Evolutionary conservation across 2,113 vertebrate species (phyloP).

Genomic region (Melanocharis versteri): DNA sequence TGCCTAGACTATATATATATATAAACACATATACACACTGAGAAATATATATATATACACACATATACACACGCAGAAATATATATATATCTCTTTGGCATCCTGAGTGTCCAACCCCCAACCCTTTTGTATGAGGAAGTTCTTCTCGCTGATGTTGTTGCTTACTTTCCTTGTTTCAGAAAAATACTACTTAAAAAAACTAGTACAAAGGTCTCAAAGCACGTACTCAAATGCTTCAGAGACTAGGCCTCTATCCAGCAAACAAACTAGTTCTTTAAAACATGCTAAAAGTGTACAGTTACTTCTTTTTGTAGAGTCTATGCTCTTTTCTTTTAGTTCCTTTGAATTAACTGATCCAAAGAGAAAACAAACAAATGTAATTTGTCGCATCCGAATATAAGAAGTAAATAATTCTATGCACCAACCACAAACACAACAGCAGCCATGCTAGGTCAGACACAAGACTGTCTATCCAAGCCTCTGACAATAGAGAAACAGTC

Average conservation of each 20-base stretch:
- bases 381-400: neutral
- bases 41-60: rapidly evolving
- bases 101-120: neutral
- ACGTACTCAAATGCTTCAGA: neutral
- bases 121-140: neutral
- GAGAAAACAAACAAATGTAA: neutral
- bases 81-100: neutral
- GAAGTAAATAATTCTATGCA: neutral
- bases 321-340: neutral
- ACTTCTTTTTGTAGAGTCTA: neutral
- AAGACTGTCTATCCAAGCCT: neutral
- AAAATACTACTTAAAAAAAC: neutral
- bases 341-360: neutral
- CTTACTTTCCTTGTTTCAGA: neutral
- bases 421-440: neutral
- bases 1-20: neutral
- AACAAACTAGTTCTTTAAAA: neutral
- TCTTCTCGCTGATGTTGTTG: neutral
- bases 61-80: rapidly evolving
- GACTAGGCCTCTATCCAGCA: neutral
- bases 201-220: neutral
- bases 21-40: rapidly evolving
- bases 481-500: neutral
- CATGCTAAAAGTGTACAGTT: neutral
- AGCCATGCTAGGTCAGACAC: neutral